A percentile compares a stretch with the other conserved stretches of the same genome.
Evolutionary conservation across 2,888 invertebrate species (phyloP).

Genomic region (Balanococcus diminutus): DNA sequence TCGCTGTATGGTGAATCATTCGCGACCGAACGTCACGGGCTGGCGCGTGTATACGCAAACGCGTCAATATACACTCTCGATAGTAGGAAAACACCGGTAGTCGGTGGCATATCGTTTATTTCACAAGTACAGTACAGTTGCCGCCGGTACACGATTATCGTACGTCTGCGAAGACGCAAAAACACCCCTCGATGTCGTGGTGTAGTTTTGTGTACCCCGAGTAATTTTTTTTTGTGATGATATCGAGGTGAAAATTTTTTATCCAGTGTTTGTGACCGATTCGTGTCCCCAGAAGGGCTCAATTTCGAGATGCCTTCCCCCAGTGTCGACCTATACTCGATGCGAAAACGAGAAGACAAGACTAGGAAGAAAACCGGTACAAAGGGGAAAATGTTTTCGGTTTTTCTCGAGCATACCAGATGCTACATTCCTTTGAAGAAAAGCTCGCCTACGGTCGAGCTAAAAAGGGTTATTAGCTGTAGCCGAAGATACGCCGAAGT

Average conservation of each 20-base stretch:
- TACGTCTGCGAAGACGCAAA: background rate
- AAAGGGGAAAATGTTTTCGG: constrained; percentile 42
- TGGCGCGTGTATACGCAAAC: constrained; percentile 10
- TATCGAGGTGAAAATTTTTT: background rate
- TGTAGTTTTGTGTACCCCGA: too few relatives aligned
- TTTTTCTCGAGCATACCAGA: constrained; percentile 46
- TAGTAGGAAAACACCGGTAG: background rate
- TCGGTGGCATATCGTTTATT: background rate
- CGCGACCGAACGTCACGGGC: background rate
- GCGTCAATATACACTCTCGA: background rate
- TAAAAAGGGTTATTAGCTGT: constrained; percentile 36
- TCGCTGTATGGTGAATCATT: background rate
- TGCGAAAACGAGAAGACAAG: constrained; percentile 45
- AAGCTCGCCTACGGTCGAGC: constrained; percentile 24
- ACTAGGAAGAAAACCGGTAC: constrained; percentile 32
- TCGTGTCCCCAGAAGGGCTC: background rate
- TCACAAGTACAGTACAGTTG: background rate
- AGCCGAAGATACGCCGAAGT: constrained; percentile 52
- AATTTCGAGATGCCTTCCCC: constrained; percentile 43
- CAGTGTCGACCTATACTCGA: constrained; percentile 30
- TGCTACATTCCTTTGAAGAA: constrained; percentile 53
- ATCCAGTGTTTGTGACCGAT: background rate
- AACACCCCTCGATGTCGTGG: background rate
- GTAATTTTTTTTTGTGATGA: too few relatives aligned
- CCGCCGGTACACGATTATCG: background rate